Conservation (phyloP, 2,888 invertebrate genomes). For the Callimorpha dominula region DNA sequence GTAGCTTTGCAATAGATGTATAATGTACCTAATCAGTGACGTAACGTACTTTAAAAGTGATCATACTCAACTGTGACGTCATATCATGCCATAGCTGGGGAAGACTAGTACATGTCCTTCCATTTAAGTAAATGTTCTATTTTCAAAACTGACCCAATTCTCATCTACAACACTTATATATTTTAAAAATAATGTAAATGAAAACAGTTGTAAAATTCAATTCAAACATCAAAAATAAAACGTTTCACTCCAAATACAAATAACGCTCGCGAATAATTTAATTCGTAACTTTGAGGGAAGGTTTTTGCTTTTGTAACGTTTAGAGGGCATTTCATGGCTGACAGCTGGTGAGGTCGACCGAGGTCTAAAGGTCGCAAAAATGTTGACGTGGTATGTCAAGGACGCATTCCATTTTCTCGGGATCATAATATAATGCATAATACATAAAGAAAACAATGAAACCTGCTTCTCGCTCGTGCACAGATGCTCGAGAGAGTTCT, state of each 20-base stretch:
- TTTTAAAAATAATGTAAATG: neutral
- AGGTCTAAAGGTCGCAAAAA: slow-evolving; percentile 49
- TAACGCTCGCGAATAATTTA: slow-evolving; percentile 18
- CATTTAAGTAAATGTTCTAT: too few relatives aligned
- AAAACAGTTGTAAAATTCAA: neutral
- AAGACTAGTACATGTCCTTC: too few relatives aligned
- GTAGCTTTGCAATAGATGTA: neutral
- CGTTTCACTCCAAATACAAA: neutral
- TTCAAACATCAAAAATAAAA: neutral
- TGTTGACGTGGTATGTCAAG: slow-evolving; percentile 61
- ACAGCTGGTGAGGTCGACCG: slow-evolving; percentile 26
- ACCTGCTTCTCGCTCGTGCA: neutral
- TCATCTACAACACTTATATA: neutral
- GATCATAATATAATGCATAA: slow-evolving; percentile 36
- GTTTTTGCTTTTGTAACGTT: slow-evolving; percentile 34
- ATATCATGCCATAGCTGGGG: too few relatives aligned
- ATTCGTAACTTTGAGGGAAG: slow-evolving; percentile 21
- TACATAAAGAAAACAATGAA: slow-evolving; percentile 24
- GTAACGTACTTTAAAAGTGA: too few relatives aligned
- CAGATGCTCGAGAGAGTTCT: slow-evolving; percentile 15
- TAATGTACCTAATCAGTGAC: neutral
- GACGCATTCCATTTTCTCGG: slow-evolving; percentile 44
- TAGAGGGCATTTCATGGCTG: slow-evolving; percentile 36
- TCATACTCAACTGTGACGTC: too few relatives aligned
- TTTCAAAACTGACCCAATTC: too few relatives aligned